A percentile compares a stretch with the other conserved stretches of the same genome.
These are phyloP conservation scores for Dunckerocampus dactyliophorus DNA, from an alignment of 2,113 vertebrate species.

Conservation along the genomic window DNA sequence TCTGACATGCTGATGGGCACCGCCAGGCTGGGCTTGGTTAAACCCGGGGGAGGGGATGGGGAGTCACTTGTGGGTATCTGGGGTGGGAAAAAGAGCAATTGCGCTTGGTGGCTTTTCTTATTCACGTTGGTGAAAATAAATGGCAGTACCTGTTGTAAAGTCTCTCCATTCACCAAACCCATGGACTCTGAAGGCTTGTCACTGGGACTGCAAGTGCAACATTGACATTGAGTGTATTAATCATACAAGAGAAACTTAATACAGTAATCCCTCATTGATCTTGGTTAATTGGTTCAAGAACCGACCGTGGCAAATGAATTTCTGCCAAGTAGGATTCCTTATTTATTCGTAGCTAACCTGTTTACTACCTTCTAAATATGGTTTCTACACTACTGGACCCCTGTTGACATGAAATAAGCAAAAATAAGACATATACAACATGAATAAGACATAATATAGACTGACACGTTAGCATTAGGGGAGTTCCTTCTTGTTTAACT, in stretches of 20 bases:
- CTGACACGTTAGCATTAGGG: too few species aligned
- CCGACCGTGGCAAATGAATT: too few species aligned
- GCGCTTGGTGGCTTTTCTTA: neutral
- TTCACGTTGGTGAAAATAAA: neutral
- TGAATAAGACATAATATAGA: too few species aligned
- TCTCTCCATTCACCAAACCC: slow-evolving; percentile 93
- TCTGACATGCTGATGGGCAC: slow-evolving; percentile 93
- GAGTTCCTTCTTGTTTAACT: too few species aligned
- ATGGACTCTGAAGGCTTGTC: slow-evolving; percentile 94
- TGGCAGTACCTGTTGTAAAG: slow-evolving; percentile 86
- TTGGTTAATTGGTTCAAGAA: too few species aligned
- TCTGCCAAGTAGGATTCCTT: too few species aligned
- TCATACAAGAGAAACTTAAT: neutral
- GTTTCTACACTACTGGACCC: too few species aligned
- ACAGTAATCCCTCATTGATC: too few species aligned
- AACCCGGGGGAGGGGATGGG: slow-evolving; percentile 93
- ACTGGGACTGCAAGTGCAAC: slow-evolving; percentile 80
- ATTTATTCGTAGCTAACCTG: too few species aligned
- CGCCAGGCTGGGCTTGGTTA: slow-evolving; percentile 89
- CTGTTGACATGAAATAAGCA: too few species aligned
- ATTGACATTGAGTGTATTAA: neutral
- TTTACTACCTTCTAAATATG: too few species aligned
- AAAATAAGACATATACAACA: too few species aligned
- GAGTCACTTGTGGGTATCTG: slow-evolving; percentile 90
- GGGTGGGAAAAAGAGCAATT: neutral